These are phyloP conservation scores for Hirudinaria manillensis DNA, from an alignment of 2,888 invertebrate genomes.

Conservation along the genomic window DNA sequence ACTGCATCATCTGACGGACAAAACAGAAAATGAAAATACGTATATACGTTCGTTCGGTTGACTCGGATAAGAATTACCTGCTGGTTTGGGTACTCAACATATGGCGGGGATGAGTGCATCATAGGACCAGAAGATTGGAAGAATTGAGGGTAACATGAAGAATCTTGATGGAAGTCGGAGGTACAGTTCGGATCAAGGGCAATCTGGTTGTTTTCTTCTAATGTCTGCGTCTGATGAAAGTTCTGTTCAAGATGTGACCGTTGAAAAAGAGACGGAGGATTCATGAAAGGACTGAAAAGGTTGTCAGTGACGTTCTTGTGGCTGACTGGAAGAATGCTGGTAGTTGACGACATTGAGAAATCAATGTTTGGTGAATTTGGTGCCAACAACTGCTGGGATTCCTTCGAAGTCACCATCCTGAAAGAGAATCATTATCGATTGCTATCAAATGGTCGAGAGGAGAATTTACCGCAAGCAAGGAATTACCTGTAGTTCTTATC, in stretches of 20 bases:
- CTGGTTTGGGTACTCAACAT: background rate
- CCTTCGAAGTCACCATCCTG: background rate
- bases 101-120: conserved; percentile 1
- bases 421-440: background rate
- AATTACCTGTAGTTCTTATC: conserved; percentile 10
- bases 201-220: background rate
- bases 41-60: background rate
- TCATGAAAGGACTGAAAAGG: conserved; percentile 4
- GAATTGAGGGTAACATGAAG: conserved; percentile 9
- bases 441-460: no score
- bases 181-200: background rate
- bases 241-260: background rate
- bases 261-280: background rate
- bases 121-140: conserved; percentile 4
- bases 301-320: background rate
- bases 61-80: background rate
- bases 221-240: background rate
- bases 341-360: background rate
- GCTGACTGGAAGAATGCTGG: background rate
- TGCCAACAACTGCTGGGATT: background rate
- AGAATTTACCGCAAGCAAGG: background rate
- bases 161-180: background rate
- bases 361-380: background rate
- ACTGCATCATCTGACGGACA: conserved; percentile 20
- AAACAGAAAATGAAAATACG: background rate